Base-by-base conservation (phyloP, 2,797 vertebrate genomes). In the Thaleichthys pacificus region DNA sequence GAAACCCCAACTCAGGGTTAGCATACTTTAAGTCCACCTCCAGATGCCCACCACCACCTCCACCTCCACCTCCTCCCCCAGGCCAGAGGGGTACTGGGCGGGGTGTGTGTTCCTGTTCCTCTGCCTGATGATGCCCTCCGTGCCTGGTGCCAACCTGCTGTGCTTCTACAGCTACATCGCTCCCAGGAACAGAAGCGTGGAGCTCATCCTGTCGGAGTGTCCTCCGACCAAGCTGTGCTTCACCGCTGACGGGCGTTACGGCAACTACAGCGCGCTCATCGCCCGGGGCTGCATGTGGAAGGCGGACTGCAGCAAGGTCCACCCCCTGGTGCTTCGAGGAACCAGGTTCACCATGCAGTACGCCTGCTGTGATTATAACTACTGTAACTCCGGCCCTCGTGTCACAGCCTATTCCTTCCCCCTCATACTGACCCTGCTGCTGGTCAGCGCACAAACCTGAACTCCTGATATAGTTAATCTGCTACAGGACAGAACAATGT, bases 121-220 rank as follows among this genome's bases (percentile, higher is more conserved):
- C 66, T 67, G 49, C 68, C 47, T 90, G 14, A 67, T 81, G 38
- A 70, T 88, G 7, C 88, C 88, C 7, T 24, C 62, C 0, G 24
- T 87, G 72, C 79, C 71, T 42, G 86, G 88, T 69, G 77, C 79
- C 38, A 91, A 91, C 78, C 74, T 91, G 75, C 77, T 2, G 5
- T 93, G 92, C 85, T 87, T 71, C 82, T 93, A 68, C 88, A 89
- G 82, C 74, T 87, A 89, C 63, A 6, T 91, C 70, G 65, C 75
- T 77, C 62, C 74, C 14, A 77, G 68, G 0, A 22, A 69, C 22
- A 56, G 1, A 12, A 54, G 0, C 0, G 73, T 79, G 0, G 5
- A 83, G 56, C 64, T 79, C 11, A 57, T 79, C 0, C 75, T 69
- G 69, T 86, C 90, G 0, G 84, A 85, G 73, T 93, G 92, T 14